A percentile compares a stretch with the other conserved stretches of the same genome.
Conservation (phyloP, 1,140 invertebrate genomes). For the Sinonovacula constricta region DNA sequence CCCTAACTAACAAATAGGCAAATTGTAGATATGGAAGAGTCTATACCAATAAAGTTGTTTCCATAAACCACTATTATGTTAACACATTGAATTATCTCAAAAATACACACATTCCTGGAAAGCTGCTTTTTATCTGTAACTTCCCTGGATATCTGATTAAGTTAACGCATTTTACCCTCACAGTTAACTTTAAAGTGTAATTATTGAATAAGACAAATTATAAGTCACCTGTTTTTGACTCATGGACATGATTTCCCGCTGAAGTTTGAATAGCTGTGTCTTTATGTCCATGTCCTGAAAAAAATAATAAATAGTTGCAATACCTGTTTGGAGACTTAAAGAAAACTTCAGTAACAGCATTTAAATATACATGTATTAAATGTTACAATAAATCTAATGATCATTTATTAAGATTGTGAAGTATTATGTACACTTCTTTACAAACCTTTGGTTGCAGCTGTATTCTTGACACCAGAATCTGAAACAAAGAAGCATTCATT, state of each 20-base stretch:
- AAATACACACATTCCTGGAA: too few relatives aligned
- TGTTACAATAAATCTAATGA: too few relatives aligned
- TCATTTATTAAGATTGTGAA: too few relatives aligned
- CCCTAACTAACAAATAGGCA: too few relatives aligned
- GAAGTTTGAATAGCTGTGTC: constrained; percentile 26
- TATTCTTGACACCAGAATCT: constrained; percentile 43
- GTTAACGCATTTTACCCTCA: too few relatives aligned
- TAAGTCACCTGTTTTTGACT: constrained; percentile 41
- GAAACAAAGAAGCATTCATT: too few relatives aligned
- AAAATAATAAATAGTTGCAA: constrained; percentile 6
- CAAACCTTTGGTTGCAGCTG: constrained; percentile 26
- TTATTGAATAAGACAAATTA: background rate
- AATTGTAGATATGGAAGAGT: too few relatives aligned
- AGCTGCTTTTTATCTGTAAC: too few relatives aligned
- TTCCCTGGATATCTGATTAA: too few relatives aligned
- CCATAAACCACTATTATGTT: too few relatives aligned
- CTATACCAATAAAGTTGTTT: too few relatives aligned
- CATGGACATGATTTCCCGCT: constrained; percentile 40
- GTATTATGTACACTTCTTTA: background rate
- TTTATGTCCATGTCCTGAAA: constrained; percentile 40
- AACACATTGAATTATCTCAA: too few relatives aligned
- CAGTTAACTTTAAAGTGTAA: background rate
- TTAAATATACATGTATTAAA: constrained; percentile 5
- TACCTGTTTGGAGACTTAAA: background rate
- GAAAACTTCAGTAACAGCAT: constrained; percentile 4